Evolutionary conservation across 2,888 invertebrate genomes (phyloP).

Genomic region (Cyaniris semiargus): DNA sequence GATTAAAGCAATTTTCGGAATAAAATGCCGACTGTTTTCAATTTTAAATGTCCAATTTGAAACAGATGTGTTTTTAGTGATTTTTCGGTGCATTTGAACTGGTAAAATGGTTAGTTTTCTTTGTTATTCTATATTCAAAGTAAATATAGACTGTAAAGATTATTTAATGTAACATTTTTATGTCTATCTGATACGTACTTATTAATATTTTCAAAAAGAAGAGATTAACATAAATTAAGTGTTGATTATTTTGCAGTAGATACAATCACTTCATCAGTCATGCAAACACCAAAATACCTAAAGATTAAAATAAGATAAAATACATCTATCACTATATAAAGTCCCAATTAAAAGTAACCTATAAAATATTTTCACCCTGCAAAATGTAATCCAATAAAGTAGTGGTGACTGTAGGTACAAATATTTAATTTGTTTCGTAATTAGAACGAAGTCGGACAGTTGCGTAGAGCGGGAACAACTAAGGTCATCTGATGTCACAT

Average conservation of each 20-base stretch:
- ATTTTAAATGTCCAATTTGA: slow-evolving; percentile 3
- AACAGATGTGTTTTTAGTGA: neutral
- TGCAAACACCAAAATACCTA: no score
- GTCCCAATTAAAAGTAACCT: no score
- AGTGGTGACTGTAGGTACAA: neutral
- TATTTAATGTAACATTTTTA: no score
- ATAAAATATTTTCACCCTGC: no score
- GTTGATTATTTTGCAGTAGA: no score
- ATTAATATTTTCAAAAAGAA: no score
- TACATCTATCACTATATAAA: no score
- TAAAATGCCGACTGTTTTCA: slow-evolving; percentile 2
- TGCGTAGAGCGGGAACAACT: neutral
- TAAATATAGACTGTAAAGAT: no score
- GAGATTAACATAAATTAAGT: no score
- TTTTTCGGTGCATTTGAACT: neutral
- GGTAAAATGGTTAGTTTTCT: neutral
- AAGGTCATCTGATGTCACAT: neutral
- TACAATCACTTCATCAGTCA: no score
- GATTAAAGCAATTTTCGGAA: neutral
- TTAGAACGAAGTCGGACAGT: neutral
- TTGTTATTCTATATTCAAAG: neutral
- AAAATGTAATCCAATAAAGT: neutral
- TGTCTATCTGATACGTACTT: no score
- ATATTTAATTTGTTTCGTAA: neutral
- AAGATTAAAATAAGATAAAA: no score